These are phyloP conservation scores for Phengaris alcon DNA, from an alignment of 2,888 invertebrate genomes.

Conservation along the genomic window DNA sequence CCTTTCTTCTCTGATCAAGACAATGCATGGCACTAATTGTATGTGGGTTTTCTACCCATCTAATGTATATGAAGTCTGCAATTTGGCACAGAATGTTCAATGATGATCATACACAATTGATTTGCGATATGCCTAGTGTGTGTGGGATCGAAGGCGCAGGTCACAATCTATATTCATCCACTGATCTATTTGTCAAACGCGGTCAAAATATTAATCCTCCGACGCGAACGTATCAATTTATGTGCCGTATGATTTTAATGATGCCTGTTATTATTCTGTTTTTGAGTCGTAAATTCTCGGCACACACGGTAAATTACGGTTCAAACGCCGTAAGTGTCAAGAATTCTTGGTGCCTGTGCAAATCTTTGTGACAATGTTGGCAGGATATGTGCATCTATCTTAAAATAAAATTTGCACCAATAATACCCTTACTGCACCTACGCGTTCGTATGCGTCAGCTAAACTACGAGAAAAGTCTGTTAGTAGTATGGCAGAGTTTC, in stretches of 20 bases:
- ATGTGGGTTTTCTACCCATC: neutral
- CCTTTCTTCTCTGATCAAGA: neutral
- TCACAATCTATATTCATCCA: constrained; percentile 6
- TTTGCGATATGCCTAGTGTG: neutral
- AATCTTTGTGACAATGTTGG: neutral
- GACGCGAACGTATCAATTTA: neutral
- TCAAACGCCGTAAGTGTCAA: constrained; percentile 2
- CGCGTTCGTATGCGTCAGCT: no score
- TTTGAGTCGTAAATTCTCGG: neutral
- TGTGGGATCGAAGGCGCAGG: neutral
- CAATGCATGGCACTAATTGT: neutral
- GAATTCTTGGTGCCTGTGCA: neutral
- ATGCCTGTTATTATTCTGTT: constrained; percentile 3
- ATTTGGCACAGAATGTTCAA: neutral
- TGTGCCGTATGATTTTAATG: constrained; percentile 9
- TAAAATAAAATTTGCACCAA: neutral
- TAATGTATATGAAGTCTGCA: neutral
- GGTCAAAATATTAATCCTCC: constrained; percentile 17
- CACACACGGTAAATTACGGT: neutral
- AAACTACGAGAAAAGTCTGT: no score
- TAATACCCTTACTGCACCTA: no score
- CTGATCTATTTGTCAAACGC: constrained; percentile 18
- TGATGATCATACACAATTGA: constrained; percentile 7
- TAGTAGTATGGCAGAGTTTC: no score
- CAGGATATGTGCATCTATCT: neutral